Conservation (phyloP, 1,140 invertebrate genomes). For the Heliothis subflexa region DNA sequence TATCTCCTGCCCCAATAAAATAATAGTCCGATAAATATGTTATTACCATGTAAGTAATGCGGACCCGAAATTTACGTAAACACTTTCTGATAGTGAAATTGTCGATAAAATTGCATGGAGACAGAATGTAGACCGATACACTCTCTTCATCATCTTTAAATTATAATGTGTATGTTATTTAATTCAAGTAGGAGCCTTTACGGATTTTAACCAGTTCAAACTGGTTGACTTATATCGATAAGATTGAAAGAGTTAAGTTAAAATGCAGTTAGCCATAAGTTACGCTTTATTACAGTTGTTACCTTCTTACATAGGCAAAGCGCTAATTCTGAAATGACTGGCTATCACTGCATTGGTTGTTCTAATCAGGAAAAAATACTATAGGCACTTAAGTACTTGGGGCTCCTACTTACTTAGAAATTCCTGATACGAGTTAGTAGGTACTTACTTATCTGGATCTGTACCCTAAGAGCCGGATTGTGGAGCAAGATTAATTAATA, state of each 20-base stretch:
- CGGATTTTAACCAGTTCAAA: not conserved
- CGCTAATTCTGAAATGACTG: no score
- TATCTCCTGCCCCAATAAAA: not conserved
- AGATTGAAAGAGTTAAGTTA: constrained; percentile 6
- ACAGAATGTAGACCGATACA: not conserved
- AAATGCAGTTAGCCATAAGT: not conserved
- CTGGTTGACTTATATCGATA: constrained; percentile 24
- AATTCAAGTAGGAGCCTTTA: not conserved
- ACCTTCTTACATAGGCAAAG: no score
- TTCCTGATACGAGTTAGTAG: not conserved
- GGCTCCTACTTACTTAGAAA: no score
- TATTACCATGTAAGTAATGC: not conserved
- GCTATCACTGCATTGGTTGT: no score
- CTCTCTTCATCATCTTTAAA: not conserved
- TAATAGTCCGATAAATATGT: not conserved
- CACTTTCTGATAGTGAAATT: not conserved
- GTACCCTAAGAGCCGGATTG: no score
- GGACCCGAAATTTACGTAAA: constrained; percentile 6
- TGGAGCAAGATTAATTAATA: no score
- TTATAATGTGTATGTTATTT: not conserved
- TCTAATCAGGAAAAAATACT: no score
- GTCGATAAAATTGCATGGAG: constrained; percentile 23
- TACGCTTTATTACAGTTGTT: not conserved
- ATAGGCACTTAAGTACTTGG: not conserved
- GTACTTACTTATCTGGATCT: not conserved